These are phyloP conservation scores for Drosophila rhopaloa DNA, from an alignment of 1,140 invertebrate genomes.

Conservation along the genomic window DNA sequence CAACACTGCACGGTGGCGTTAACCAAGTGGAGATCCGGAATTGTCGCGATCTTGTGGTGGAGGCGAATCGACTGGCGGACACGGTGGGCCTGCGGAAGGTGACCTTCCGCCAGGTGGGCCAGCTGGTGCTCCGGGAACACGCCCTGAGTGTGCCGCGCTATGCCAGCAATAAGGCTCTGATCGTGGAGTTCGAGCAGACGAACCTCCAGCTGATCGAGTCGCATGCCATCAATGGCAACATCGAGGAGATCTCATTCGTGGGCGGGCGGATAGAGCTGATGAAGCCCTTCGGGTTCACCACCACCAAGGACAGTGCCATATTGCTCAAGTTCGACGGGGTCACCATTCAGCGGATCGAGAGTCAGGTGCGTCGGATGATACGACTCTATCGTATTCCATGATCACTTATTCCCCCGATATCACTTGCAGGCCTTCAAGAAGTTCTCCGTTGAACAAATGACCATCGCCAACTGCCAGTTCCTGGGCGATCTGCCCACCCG, in stretches of 20 bases:
- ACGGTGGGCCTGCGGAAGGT: constrained; percentile 85
- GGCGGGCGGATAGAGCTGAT: constrained; percentile 87
- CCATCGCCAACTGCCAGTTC: constrained; percentile 86
- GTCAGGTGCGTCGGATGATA: constrained; percentile 84
- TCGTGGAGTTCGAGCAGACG: constrained; percentile 76
- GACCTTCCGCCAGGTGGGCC: constrained; percentile 85
- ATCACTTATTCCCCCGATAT: neutral
- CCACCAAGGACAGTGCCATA: constrained; percentile 83
- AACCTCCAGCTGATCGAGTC: constrained; percentile 87
- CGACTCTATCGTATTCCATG: neutral
- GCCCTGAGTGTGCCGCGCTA: constrained; percentile 68
- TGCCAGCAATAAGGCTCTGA: constrained; percentile 74
- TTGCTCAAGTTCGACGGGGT: constrained; percentile 75
- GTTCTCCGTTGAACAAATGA: constrained; percentile 88
- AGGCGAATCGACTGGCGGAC: constrained; percentile 77
- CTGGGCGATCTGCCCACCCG: constrained; percentile 87
- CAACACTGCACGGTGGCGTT: constrained; percentile 56
- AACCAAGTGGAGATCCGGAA: constrained; percentile 73
- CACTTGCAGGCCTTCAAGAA: constrained; percentile 88
- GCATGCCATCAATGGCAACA: constrained; percentile 89
- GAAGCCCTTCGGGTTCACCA: constrained; percentile 90
- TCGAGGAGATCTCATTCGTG: constrained; percentile 88
- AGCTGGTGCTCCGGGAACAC: constrained; percentile 84
- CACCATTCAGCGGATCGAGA: constrained; percentile 87
- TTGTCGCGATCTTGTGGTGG: constrained; percentile 64